Evolutionary conservation across 2,797 vertebrate genomes (phyloP).

Genomic region (Alca torda): DNA sequence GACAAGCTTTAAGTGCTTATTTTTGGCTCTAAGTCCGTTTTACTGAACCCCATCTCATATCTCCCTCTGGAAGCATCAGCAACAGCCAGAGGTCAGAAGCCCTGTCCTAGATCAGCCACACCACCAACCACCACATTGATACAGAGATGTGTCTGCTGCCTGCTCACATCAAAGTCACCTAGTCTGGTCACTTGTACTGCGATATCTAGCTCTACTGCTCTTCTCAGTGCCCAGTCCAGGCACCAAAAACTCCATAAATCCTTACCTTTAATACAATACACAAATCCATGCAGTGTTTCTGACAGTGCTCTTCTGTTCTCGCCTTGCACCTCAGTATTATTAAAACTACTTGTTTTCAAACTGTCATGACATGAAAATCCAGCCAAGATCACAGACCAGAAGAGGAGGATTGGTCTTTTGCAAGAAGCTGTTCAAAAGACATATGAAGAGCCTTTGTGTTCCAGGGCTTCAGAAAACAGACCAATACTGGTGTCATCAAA

Average conservation of each 20-base stretch:
- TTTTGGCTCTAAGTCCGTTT: not conserved
- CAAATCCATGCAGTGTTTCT: not conserved
- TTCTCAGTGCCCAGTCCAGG: not conserved
- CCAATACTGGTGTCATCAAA: not conserved
- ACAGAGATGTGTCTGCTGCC: not conserved
- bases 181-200: not conserved
- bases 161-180: fast-evolving
- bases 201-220: not conserved
- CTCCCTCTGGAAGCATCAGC: not conserved
- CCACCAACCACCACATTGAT: not conserved
- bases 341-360: not conserved
- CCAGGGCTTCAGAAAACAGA: not conserved
- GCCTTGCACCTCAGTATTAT: not conserved
- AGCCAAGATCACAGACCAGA: not conserved
- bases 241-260: not conserved
- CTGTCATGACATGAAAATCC: not conserved
- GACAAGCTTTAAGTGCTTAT: not conserved
- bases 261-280: not conserved
- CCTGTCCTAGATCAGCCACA: not conserved
- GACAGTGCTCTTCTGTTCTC: not conserved
- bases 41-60: not conserved
- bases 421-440: not conserved
- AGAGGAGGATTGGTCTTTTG: not conserved
- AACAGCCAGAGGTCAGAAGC: not conserved
- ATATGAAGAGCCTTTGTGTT: not conserved